A percentile compares a stretch with the other conserved stretches of the same genome.
phyloP scores from a whole-genome alignment of 2,113 vertebrate genomes.

The Sorex fumeus region DNA sequence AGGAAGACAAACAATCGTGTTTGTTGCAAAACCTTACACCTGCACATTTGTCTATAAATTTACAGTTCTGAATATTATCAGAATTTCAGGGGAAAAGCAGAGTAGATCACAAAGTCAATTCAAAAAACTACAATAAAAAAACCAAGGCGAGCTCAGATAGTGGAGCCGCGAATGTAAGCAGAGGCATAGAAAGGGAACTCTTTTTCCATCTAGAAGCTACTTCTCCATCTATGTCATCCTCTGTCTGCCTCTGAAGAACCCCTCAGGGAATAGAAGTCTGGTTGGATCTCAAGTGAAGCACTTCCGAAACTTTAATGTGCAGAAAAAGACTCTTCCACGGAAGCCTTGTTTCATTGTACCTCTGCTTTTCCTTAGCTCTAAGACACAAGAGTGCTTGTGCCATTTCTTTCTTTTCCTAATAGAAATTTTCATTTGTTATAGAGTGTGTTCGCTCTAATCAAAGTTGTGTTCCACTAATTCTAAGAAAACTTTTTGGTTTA shows the following conservation, averaged over 20 bases:
- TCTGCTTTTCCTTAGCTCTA: fast-evolving
- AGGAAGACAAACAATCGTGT: slow-evolving; percentile 31
- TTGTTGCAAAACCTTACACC: not conserved
- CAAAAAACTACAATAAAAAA: slow-evolving; percentile 16
- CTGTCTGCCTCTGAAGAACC: not conserved
- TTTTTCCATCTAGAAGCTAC: not conserved
- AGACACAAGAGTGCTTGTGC: not conserved
- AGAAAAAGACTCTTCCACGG: not conserved
- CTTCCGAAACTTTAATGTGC: not conserved
- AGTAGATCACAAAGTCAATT: slow-evolving; percentile 28
- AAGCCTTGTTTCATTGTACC: fast-evolving
- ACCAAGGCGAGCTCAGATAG: not conserved
- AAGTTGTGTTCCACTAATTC: not conserved
- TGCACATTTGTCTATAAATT: slow-evolving; percentile 10
- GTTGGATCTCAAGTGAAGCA: fast-evolving
- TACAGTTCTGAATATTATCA: not conserved
- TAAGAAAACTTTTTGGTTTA: not conserved
- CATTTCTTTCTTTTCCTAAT: slow-evolving; percentile 31
- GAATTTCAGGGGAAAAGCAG: not conserved
- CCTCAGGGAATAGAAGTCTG: not conserved
- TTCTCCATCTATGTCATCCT: not conserved
- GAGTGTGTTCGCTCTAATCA: not conserved
- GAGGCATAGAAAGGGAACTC: not conserved
- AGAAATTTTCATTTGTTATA: not conserved
- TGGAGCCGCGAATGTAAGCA: not conserved